Percentiles rank a stretch among this genome's conserved stretches.
These are phyloP conservation scores for Gila robusta DNA, from an alignment of 2,797 vertebrate genomes.

Conservation along the genomic window DNA sequence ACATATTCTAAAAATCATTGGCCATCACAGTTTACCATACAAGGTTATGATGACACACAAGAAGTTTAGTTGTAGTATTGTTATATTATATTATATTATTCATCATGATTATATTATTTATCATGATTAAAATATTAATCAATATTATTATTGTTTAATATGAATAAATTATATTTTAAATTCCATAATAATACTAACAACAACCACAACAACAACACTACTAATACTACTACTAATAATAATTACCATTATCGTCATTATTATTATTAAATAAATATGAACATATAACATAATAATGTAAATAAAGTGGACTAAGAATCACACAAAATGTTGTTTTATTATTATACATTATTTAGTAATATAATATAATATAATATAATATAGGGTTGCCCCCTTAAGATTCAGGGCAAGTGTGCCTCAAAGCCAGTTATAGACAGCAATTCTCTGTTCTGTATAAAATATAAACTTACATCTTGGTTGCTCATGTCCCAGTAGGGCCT, in stretches of 20 bases:
- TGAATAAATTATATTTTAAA: neutral
- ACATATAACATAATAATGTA: neutral
- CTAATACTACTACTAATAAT: neutral
- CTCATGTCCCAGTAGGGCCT: slow-evolving; percentile 99
- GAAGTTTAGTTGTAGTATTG: neutral
- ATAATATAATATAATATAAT: neutral
- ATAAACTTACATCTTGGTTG: slow-evolving; percentile 93
- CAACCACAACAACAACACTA: neutral
- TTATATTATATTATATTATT: neutral
- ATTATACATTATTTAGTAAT: neutral
- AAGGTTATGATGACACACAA: neutral
- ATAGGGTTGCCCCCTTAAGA: neutral
- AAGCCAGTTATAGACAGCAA: neutral
- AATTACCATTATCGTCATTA: neutral
- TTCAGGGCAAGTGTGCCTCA: neutral
- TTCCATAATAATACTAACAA: neutral
- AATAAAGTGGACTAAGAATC: neutral
- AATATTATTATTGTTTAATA: neutral
- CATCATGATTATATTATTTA: neutral
- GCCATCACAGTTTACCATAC: neutral
- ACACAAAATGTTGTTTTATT: neutral
- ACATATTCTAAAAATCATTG: neutral
- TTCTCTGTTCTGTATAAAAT: neutral
- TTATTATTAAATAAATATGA: neutral
- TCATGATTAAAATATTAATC: neutral